Evolutionary conservation across 2,113 vertebrate species (phyloP).

Genomic region (Spheniscus mendiculus): DNA sequence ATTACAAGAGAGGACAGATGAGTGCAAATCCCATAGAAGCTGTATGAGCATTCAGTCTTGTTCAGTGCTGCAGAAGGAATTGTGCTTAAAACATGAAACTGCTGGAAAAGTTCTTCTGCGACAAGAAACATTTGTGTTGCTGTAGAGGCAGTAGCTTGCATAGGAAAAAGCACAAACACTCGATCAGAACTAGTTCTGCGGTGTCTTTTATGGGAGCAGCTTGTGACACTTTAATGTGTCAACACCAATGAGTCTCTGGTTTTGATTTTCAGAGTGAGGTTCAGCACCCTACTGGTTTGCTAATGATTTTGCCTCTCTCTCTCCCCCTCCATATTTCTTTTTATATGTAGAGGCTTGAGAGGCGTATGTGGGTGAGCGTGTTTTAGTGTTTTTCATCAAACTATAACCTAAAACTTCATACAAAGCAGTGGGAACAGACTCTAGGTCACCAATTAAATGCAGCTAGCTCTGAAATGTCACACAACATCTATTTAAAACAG

Average conservation of each 20-base stretch:
- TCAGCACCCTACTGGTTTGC: neutral
- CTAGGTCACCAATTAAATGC: constrained; percentile 19
- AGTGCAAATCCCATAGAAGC: neutral
- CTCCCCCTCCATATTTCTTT: neutral
- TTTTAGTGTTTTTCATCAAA: constrained; percentile 24
- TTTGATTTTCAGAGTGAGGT: constrained; percentile 38
- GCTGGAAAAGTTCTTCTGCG: neutral
- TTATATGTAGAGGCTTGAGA: neutral
- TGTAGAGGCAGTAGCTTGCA: neutral
- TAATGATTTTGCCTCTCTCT: neutral
- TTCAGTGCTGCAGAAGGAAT: neutral
- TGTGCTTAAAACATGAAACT: neutral
- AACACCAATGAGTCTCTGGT: neutral
- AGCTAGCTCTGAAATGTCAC: constrained; percentile 37
- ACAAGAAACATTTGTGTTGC: neutral
- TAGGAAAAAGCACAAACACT: neutral
- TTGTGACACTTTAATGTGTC: constrained; percentile 13
- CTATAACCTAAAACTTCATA: neutral
- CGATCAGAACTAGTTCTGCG: neutral
- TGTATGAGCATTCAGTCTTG: neutral
- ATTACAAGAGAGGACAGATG: constrained; percentile 28
- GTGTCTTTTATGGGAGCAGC: neutral
- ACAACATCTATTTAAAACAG: constrained; percentile 48
- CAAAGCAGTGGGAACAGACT: neutral
- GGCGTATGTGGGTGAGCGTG: neutral